These are phyloP conservation scores for Promerops cafer DNA, from an alignment of 2,113 vertebrate genomes.

Conservation along the genomic window DNA sequence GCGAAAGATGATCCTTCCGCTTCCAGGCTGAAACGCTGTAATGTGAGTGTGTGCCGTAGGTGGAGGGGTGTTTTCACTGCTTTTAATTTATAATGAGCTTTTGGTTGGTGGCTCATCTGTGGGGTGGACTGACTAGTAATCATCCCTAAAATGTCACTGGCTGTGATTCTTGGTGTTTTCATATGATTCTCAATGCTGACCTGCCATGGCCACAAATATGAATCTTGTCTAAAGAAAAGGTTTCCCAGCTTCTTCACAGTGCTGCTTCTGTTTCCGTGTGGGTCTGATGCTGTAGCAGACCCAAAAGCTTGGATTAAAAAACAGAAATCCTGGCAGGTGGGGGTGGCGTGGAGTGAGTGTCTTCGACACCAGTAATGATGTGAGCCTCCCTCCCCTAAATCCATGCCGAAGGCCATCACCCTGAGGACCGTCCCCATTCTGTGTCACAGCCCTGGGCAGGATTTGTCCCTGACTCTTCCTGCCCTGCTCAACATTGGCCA, in stretches of 20 bases:
- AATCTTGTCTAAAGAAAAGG: neutral
- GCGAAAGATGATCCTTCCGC: neutral
- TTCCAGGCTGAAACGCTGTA: neutral
- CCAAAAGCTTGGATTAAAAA: neutral
- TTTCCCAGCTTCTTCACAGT: neutral
- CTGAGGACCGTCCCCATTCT: neutral
- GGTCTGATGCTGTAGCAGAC: neutral
- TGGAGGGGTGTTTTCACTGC: neutral
- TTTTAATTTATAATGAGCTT: constrained; percentile 40
- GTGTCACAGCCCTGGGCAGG: neutral
- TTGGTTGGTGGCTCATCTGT: neutral
- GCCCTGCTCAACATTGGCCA: neutral
- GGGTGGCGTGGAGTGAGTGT: neutral
- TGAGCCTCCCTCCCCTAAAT: neutral
- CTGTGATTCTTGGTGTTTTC: neutral
- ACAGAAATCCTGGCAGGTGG: neutral
- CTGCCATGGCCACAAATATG: neutral
- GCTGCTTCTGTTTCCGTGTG: fast-evolving
- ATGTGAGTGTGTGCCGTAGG: neutral
- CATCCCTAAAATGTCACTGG: neutral
- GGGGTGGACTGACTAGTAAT: neutral
- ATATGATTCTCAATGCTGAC: neutral
- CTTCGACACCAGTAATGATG: neutral
- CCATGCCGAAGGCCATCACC: fast-evolving
- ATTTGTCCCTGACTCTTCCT: neutral